Base-by-base conservation (phyloP, 2,113 vertebrate genomes). In the Ibidorhyncha struthersii region DNA sequence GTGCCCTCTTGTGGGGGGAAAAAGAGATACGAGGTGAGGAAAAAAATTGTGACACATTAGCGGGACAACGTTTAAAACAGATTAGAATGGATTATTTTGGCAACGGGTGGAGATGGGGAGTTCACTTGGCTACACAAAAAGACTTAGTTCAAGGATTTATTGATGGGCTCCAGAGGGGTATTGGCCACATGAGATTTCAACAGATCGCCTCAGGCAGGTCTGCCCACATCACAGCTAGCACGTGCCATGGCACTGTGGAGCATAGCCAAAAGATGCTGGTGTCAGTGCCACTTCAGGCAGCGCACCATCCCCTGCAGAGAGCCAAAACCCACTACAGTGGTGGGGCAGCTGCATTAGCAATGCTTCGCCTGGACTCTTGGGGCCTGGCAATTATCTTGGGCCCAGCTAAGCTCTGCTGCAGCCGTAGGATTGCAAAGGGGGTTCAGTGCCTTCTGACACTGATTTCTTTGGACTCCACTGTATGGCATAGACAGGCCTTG, bases 1-100 rank as follows among this genome's bases (percentile, higher is more conserved):
- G 96, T 96, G 98, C 98, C 98, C 98, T 98, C 98, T 97, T 81
- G 96, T 98, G 98, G 98, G 47, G 26, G 38, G 41, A 96, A 82
- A 58, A 67, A 20, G 38, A 15, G 47, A 40, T 9, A 8, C 0
- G 32, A 78, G 20, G 38, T 8, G 47, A 29, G 30, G 56, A 3
- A 62, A 77, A 79, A 10, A 41, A 3, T 3, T 2, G 8, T 13
- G 63, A 12, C 41, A 22, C 1, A 9, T 34, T 22, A 29, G 8
- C 1, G 38, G 30, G 52, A 55, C 32, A 58, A 38, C 0, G 10
- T 55, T 41, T 10, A 32, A 17, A 89, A 58, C 86, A 34, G 14
- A 47, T 25, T n/a, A 16, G 30, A 76, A 55, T 4, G 30, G 52
- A 77, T 53, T 67, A 1, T 86, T 82, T 71, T 76, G 61, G 21